Evolutionary conservation across 64 coral and sea anemone species (phyloP).

Genomic region (Trachythela sp.): DNA sequence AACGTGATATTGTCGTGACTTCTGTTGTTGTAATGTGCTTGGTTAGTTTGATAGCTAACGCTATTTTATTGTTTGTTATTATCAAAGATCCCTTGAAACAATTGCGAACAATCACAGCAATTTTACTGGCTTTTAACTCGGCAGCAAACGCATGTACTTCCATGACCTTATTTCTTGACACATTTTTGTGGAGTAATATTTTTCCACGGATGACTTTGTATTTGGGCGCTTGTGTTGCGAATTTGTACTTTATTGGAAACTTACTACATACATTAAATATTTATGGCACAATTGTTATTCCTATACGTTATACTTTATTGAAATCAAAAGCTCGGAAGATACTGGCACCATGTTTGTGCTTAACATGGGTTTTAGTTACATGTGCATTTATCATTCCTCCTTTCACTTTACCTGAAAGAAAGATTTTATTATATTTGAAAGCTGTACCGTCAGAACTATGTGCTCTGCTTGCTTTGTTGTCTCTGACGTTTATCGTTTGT

Average conservation of each 20-base stretch:
- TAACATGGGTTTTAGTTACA: background rate
- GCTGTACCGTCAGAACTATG: background rate
- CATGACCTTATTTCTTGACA: background rate
- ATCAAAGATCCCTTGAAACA: background rate
- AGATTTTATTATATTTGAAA: background rate
- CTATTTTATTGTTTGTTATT: background rate
- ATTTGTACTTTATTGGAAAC: background rate
- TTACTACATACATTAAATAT: background rate
- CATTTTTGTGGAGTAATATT: background rate
- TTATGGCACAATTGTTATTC: background rate
- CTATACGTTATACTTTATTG: background rate
- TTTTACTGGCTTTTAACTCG: background rate
- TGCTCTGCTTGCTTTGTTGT: background rate
- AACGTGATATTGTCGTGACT: background rate
- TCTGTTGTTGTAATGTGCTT: background rate
- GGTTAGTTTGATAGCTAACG: background rate
- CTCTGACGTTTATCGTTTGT: background rate
- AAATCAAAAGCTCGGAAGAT: background rate
- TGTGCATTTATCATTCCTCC: background rate
- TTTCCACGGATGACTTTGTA: background rate
- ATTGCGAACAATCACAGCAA: background rate
- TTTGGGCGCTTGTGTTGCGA: background rate
- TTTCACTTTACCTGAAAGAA: background rate
- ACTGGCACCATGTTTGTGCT: background rate
- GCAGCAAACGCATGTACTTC: background rate